These are phyloP conservation scores for Ramphastos sulfuratus DNA, from an alignment of 2,113 vertebrate species.

Conservation along the genomic window DNA sequence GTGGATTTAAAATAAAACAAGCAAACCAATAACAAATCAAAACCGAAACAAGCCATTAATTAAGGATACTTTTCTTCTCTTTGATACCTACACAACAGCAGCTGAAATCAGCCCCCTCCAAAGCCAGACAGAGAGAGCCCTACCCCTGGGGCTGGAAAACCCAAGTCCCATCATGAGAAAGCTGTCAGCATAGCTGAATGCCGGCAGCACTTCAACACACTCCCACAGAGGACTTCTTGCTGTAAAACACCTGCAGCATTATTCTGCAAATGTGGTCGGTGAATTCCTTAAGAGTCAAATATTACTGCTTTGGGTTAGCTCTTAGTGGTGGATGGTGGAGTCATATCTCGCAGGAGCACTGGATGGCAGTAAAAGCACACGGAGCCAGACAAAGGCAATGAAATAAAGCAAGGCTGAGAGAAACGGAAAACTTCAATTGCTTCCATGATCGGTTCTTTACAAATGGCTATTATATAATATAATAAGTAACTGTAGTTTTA, in stretches of 20 bases:
- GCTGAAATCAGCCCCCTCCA: not conserved
- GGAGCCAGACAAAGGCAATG: slow-evolving; percentile 44
- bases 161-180: rapidly evolving
- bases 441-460: slow-evolving; percentile 67
- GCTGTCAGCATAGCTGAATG: not conserved
- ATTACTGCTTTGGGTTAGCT: not conserved
- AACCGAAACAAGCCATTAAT: not conserved
- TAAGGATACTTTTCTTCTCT: not conserved
- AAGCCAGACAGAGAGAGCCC: rapidly evolving
- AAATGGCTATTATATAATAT: slow-evolving; percentile 73
- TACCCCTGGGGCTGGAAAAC: not conserved
- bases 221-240: not conserved
- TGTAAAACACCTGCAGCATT: not conserved
- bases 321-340: not conserved
- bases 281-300: not conserved
- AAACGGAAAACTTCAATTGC: slow-evolving; percentile 45
- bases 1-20: not conserved
- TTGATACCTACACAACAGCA: not conserved
- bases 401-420: slow-evolving; percentile 19
- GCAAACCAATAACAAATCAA: not conserved
- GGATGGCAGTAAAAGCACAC: slow-evolving; percentile 67
- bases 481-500: slow-evolving; percentile 72
- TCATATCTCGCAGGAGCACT: slow-evolving; percentile 26
- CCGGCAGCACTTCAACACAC: rapidly evolving
- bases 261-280: not conserved